phyloP scores from a whole-genome alignment of 2,888 invertebrate species.

The Platypus cylindrus region DNA sequence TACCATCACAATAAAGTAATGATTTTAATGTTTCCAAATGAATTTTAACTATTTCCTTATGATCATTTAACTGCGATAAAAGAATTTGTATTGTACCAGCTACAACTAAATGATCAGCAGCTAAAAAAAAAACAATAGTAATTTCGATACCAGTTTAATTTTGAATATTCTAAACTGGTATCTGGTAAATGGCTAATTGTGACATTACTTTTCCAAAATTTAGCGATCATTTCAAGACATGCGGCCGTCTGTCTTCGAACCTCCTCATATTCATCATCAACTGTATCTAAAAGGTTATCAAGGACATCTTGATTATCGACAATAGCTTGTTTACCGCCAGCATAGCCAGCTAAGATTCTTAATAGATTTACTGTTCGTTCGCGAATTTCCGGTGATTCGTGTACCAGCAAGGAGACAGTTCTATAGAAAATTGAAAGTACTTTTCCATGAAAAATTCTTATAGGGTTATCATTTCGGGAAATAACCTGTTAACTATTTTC shows the following conservation, averaged over 20 bases:
- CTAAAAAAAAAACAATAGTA: constrained; percentile 20
- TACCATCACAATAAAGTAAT: constrained; percentile 31
- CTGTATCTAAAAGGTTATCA: constrained; percentile 25
- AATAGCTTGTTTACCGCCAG: constrained; percentile 33
- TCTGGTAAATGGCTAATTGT: constrained; percentile 1
- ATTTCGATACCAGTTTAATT: not conserved
- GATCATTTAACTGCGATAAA: constrained; percentile 23
- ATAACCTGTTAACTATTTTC: constrained; percentile 33
- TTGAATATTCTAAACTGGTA: not conserved
- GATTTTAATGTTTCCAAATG: constrained; percentile 31
- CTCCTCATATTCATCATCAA: constrained; percentile 27
- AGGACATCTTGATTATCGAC: constrained; percentile 28
- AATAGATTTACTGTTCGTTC: constrained; percentile 33
- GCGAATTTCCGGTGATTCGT: constrained; percentile 24
- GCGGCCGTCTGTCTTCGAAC: constrained; percentile 33
- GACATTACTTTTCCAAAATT: constrained; percentile 28
- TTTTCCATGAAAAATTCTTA: too few relatives aligned
- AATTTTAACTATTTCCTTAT: constrained; percentile 24
- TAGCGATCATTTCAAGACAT: constrained; percentile 31
- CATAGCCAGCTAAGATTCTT: constrained; percentile 29
- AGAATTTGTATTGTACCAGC: constrained; percentile 30
- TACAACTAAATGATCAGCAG: constrained; percentile 31
- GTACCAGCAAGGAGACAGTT: constrained; percentile 27
- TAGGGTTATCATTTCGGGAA: too few relatives aligned
- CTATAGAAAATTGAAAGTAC: too few relatives aligned